phyloP scores from a whole-genome alignment of 2,113 vertebrate genomes.

The Sardina pilchardus region DNA sequence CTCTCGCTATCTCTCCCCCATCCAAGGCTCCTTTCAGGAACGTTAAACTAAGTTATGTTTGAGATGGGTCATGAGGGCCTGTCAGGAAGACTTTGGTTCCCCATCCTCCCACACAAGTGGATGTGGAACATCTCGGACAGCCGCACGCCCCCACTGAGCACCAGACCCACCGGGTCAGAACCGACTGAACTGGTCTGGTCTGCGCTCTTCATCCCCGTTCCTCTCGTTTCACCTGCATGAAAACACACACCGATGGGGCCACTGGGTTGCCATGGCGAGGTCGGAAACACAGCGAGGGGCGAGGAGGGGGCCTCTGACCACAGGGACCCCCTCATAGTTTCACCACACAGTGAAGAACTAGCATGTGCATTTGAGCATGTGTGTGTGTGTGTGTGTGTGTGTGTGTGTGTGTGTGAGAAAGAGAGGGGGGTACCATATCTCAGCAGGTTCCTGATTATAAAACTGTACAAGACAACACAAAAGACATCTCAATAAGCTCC shows the following conservation, averaged over 20 bases:
- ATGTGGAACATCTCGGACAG: background rate
- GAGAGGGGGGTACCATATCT: no score
- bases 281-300: background rate
- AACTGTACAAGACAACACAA: background rate
- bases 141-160: background rate
- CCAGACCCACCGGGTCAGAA: background rate
- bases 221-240: background rate
- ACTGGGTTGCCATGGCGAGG: background rate
- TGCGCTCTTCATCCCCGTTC: background rate
- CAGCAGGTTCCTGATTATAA: no score
- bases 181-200: no score
- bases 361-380: background rate
- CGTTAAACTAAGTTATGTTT: background rate
- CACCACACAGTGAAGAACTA: background rate
- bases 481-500: background rate
- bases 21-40: background rate
- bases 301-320: background rate
- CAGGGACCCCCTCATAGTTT: background rate
- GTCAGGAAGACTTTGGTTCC: background rate
- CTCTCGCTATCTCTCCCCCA: background rate
- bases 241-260: background rate
- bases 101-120: background rate
- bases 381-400: no score
- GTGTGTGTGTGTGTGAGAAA: background rate
- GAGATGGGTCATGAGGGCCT: background rate